Conservation (phyloP, 2,113 vertebrate species). For the Campylomormyrus tamandua region DNA sequence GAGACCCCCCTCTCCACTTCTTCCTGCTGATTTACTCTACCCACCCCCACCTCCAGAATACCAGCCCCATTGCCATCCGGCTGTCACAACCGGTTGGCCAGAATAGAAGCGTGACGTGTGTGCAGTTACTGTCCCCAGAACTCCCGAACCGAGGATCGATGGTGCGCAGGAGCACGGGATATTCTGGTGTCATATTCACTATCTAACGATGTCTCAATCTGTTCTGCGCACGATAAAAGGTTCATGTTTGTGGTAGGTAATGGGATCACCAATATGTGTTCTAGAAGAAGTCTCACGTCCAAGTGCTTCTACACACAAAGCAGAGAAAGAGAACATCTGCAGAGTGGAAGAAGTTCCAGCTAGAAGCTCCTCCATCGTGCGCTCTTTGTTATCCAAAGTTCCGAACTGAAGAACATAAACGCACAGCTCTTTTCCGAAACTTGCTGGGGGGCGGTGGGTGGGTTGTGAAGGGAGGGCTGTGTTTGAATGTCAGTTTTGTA, state of each 20-base stretch:
- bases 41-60: slow-evolving; percentile 48
- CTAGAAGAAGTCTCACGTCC: background rate
- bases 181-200: background rate
- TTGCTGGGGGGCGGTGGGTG: background rate
- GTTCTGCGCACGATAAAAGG: background rate
- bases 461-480: slow-evolving; percentile 19
- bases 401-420: background rate
- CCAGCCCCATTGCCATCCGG: slow-evolving; percentile 61
- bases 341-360: background rate
- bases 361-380: background rate
- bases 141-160: slow-evolving; percentile 43
- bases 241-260: background rate
- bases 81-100: slow-evolving; percentile 53
- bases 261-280: background rate
- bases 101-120: slow-evolving; percentile 63
- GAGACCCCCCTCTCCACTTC: slow-evolving; percentile 60
- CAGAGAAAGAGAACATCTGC: background rate
- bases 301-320: background rate
- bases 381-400: background rate
- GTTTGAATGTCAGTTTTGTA: slow-evolving; percentile 47
- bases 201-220: background rate
- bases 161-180: background rate
- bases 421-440: background rate
- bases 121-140: slow-evolving; percentile 57
- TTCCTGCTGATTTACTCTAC: slow-evolving; percentile 52